phyloP scores from a whole-genome alignment of 1,140 invertebrate genomes.

The Tetraneura akinire region DNA sequence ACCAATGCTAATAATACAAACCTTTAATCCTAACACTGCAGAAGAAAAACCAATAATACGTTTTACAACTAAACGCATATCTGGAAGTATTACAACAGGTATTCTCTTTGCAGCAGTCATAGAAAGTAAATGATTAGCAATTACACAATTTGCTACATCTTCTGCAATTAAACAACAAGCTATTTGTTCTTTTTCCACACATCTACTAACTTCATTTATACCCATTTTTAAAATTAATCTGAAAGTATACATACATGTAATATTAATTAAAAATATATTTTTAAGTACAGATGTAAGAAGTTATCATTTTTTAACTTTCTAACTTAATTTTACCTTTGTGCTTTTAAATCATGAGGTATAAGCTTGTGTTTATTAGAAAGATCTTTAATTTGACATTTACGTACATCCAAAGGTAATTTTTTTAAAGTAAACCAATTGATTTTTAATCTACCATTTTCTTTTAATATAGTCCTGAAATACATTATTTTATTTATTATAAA shows the following conservation, averaged over 20 bases:
- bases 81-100: conserved; percentile 23
- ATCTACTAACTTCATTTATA: conserved; percentile 44
- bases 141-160: conserved; percentile 33
- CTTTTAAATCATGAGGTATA: conserved; percentile 12
- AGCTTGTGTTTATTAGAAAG: conserved; percentile 20
- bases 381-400: conserved; percentile 33
- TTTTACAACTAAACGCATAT: conserved; percentile 28
- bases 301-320: no score
- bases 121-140: conserved; percentile 30
- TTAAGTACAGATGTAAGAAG: no score
- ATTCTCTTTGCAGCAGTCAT: conserved; percentile 28
- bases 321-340: conserved; percentile 26
- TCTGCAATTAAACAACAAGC: conserved; percentile 41
- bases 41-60: conserved; percentile 32
- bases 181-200: conserved; percentile 38
- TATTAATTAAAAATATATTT: no score
- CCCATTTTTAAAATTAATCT: conserved; percentile 40
- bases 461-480: conserved; percentile 28
- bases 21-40: conserved; percentile 27
- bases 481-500: no score
- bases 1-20: conserved; percentile 8
- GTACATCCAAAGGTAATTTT: conserved; percentile 40
- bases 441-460: conserved; percentile 45
- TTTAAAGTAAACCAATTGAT: conserved; percentile 36
- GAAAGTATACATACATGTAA: neutral